A percentile compares a stretch with the other conserved stretches of the same genome.
Evolutionary conservation across 2,888 invertebrate genomes (phyloP).

Genomic region (Timema podura): DNA sequence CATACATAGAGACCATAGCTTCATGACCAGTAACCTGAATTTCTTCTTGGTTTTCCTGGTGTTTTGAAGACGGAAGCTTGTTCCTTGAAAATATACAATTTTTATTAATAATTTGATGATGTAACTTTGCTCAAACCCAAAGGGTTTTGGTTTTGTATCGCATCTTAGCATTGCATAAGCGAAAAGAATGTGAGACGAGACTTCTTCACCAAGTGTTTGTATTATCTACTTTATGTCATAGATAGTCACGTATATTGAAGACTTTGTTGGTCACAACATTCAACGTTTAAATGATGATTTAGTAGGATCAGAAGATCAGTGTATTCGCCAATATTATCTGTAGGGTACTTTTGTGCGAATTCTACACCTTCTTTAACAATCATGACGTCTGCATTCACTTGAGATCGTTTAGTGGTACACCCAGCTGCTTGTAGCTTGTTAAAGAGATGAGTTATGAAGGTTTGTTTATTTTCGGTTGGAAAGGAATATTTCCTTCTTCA

Average conservation of each 20-base stretch:
- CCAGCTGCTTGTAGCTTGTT: conserved; percentile 13
- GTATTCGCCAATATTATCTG: background rate
- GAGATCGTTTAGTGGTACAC: too few relatives aligned
- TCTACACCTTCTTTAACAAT: too few relatives aligned
- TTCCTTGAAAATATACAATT: background rate
- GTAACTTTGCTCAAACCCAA: background rate
- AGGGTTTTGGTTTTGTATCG: background rate
- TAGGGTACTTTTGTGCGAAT: conserved; percentile 3
- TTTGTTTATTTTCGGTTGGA: background rate
- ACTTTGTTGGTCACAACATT: background rate
- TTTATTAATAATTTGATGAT: background rate
- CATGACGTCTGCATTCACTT: conserved; percentile 3
- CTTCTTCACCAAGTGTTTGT: conserved; percentile 10
- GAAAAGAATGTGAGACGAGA: conserved; percentile 9
- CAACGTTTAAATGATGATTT: background rate
- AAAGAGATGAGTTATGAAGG: background rate
- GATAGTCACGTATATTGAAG: background rate
- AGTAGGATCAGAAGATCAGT: conserved; percentile 7
- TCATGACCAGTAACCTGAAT: background rate
- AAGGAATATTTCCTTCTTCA: background rate
- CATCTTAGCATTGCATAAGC: conserved; percentile 6
- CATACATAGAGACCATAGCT: too few relatives aligned
- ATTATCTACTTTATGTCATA: background rate
- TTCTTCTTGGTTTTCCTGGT: background rate
- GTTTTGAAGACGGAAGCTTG: background rate